Percentiles rank a stretch among this genome's conserved stretches.
Conservation (phyloP, 1,140 invertebrate species). For the Stegodyphus mimosarum region DNA sequence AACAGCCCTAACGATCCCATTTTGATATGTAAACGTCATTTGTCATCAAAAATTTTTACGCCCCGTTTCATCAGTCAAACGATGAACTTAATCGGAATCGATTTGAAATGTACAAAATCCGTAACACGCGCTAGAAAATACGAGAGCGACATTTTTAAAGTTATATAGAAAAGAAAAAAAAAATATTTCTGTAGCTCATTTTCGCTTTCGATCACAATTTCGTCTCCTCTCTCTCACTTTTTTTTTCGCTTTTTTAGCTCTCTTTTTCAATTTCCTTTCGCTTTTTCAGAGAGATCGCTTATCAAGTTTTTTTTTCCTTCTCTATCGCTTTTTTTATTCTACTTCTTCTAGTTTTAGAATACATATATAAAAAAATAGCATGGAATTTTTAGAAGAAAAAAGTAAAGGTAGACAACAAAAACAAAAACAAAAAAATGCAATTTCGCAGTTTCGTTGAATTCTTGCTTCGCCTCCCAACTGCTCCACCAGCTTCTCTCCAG, state of each 20-base stretch:
- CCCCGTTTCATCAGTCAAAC: slow-evolving; percentile 58
- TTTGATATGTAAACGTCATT: slow-evolving; percentile 60
- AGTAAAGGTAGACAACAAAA: not conserved
- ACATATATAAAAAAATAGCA: not conserved
- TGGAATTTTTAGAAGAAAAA: slow-evolving; percentile 1
- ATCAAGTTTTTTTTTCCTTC: slow-evolving; percentile 33
- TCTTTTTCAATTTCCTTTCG: slow-evolving; percentile 58
- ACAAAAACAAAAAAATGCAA: slow-evolving; percentile 13
- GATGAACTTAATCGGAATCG: slow-evolving; percentile 56
- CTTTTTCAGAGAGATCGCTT: slow-evolving; percentile 50
- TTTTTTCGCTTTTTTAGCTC: slow-evolving; percentile 14
- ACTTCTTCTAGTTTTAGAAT: slow-evolving; percentile 19
- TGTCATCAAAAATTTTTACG: slow-evolving; percentile 57
- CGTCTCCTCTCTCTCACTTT: slow-evolving; percentile 8
- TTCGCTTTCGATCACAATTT: slow-evolving; percentile 57
- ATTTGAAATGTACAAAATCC: slow-evolving; percentile 35
- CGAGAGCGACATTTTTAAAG: slow-evolving; percentile 35
- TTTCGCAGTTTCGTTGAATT: slow-evolving; percentile 32
- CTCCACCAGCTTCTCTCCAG: not conserved
- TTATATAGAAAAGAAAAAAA: slow-evolving; percentile 15
- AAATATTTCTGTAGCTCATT: slow-evolving; percentile 40
- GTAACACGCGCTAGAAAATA: slow-evolving; percentile 30
- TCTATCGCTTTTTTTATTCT: not conserved
- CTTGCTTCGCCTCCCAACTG: not conserved
- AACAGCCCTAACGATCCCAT: slow-evolving; percentile 56